Conservation (phyloP, 2,797 vertebrate species). For the Bradypodion pumilum region DNA sequence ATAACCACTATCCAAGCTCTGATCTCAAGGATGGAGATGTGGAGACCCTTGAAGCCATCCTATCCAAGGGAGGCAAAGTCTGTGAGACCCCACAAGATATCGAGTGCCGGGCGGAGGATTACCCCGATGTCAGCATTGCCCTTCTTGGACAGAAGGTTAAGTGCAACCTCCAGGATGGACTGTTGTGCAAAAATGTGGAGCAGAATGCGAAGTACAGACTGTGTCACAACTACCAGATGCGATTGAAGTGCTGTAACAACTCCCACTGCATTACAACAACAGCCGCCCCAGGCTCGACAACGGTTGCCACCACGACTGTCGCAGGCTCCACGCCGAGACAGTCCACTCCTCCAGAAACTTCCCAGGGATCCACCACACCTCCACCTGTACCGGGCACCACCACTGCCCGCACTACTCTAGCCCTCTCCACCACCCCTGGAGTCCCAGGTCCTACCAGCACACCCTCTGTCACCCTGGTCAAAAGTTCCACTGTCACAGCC, state of each 20-base stretch:
- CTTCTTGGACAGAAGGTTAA: too few relatives aligned
- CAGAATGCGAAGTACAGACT: too few relatives aligned
- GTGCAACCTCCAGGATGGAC: too few relatives aligned
- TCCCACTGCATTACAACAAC: too few relatives aligned
- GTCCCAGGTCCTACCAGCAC: too few relatives aligned
- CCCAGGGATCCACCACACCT: background rate
- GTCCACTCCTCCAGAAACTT: background rate
- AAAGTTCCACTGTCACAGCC: background rate
- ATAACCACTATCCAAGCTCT: background rate
- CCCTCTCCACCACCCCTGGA: background rate
- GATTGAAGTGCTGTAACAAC: too few relatives aligned
- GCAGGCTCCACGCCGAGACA: background rate
- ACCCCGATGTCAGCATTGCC: too few relatives aligned
- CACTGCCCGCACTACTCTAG: background rate
- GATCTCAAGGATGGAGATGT: background rate
- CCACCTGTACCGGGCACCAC: background rate
- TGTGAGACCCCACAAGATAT: too few relatives aligned
- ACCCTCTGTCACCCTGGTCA: rapidly evolving
- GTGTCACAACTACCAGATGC: too few relatives aligned
- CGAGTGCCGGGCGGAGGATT: too few relatives aligned
- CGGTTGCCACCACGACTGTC: rapidly evolving
- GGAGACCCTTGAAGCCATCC: background rate
- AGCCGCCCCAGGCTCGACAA: background rate
- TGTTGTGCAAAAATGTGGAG: too few relatives aligned
- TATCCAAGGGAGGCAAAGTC: background rate